Evolutionary conservation across 2,888 invertebrate genomes (phyloP).

Genomic region (Drosophila gaucha): DNA sequence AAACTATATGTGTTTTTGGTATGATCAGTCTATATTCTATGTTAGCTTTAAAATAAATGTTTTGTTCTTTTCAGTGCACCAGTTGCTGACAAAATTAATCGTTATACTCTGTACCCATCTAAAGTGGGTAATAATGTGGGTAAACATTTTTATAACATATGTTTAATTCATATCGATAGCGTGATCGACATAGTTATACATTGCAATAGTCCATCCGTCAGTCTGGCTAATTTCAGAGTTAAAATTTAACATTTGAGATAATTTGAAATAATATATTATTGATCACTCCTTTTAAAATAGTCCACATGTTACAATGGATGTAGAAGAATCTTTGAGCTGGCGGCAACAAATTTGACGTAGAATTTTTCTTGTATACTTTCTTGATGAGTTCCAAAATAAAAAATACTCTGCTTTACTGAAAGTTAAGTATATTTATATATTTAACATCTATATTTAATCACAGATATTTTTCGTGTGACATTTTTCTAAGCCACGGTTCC

Average conservation of each 20-base stretch:
- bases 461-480: not conserved
- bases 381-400: not conserved
- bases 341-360: no score
- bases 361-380: not conserved
- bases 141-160: no score
- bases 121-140: no score
- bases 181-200: no score
- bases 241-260: no score
- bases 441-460: not conserved
- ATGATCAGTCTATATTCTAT: slow-evolving; percentile 1
- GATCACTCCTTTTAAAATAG: no score
- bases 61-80: slow-evolving; percentile 8
- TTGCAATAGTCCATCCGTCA: no score
- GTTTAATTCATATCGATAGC: no score
- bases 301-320: no score
- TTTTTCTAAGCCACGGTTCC: not conserved
- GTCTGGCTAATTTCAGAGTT: no score
- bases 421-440: not conserved
- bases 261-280: no score
- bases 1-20: not conserved
- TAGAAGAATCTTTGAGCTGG: no score
- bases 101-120: not conserved
- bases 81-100: not conserved
- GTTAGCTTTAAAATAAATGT: slow-evolving; percentile 14
- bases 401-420: not conserved